These are phyloP conservation scores for Brachymystax lenok DNA, from an alignment of 2,797 vertebrate species.

Conservation along the genomic window DNA sequence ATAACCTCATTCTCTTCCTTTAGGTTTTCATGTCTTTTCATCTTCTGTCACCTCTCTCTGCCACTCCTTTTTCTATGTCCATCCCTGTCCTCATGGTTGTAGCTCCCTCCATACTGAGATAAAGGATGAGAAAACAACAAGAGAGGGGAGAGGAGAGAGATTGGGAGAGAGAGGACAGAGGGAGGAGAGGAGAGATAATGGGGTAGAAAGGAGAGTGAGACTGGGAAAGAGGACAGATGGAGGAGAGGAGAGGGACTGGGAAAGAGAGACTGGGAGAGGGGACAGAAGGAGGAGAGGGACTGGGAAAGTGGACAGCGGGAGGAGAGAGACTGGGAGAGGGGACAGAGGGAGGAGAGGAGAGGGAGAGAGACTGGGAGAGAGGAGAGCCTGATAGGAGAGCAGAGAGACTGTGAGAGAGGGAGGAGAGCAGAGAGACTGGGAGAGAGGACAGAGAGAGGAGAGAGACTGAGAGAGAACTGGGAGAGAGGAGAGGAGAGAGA, in stretches of 20 bases:
- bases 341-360: not conserved
- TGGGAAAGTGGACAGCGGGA: not conserved
- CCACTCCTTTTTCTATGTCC: not conserved
- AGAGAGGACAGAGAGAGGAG: not conserved
- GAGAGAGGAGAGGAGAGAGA: not conserved
- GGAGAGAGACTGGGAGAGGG: not conserved
- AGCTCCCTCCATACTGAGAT: not conserved
- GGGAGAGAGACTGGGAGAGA: not conserved
- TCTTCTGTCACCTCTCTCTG: not conserved
- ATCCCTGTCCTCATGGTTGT: not conserved
- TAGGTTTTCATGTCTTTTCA: too few relatives aligned
- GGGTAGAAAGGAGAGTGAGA: conserved; percentile 75
- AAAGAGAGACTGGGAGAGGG: too few relatives aligned
- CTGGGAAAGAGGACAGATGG: conserved; percentile 77
- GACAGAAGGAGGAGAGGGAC: not conserved
- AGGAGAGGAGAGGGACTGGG: conserved; percentile 74
- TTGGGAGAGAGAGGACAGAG: not conserved
- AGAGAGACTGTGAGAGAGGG: not conserved
- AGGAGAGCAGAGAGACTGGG: not conserved
- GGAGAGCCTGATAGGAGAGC: not conserved
- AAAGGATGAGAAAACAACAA: not conserved
- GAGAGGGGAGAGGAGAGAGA: not conserved
- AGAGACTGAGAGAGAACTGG: not conserved
- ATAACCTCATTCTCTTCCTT: too few relatives aligned
- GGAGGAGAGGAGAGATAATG: conserved; percentile 75